These are phyloP conservation scores for Linnaemya vulpina DNA, from an alignment of 2,888 invertebrate genomes.

Conservation along the genomic window DNA sequence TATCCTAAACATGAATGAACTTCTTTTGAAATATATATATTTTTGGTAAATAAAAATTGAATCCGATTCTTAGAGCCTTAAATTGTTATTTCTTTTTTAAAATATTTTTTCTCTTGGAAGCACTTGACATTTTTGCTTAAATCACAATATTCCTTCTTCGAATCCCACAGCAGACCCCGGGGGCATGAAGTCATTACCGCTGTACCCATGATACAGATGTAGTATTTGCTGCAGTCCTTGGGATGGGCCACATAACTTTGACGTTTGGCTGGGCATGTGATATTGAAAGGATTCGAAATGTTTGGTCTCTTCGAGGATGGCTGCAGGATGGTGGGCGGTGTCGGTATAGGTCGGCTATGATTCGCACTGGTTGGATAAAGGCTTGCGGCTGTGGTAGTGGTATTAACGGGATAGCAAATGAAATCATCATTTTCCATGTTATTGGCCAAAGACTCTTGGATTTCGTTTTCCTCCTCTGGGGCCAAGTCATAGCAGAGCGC, in stretches of 20 bases:
- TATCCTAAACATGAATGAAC: too few species aligned
- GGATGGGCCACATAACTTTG: constrained; percentile 79
- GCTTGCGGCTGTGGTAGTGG: not conserved
- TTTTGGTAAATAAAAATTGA: not conserved
- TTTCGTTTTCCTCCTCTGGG: constrained; percentile 32
- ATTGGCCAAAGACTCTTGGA: not conserved
- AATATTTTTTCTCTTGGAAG: constrained; percentile 31
- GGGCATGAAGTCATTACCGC: constrained; percentile 81
- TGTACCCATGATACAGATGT: constrained; percentile 80
- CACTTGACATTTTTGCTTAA: constrained; percentile 76
- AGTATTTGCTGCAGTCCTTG: constrained; percentile 80
- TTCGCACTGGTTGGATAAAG: constrained; percentile 67
- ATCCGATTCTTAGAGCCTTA: not conserved
- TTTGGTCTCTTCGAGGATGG: constrained; percentile 21
- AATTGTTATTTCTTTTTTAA: not conserved
- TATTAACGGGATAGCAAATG: constrained; percentile 20
- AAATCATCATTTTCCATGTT: not conserved
- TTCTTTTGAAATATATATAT: not conserved
- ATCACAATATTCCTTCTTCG: constrained; percentile 77
- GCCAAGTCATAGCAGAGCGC: constrained; percentile 75
- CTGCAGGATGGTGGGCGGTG: not conserved
- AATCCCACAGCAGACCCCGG: constrained; percentile 79
- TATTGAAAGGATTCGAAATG: constrained; percentile 34
- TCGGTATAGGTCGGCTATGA: not conserved
- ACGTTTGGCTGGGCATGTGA: constrained; percentile 75